These are phyloP conservation scores for Parus major DNA, from an alignment of 2,113 vertebrate species.

Conservation along the genomic window DNA sequence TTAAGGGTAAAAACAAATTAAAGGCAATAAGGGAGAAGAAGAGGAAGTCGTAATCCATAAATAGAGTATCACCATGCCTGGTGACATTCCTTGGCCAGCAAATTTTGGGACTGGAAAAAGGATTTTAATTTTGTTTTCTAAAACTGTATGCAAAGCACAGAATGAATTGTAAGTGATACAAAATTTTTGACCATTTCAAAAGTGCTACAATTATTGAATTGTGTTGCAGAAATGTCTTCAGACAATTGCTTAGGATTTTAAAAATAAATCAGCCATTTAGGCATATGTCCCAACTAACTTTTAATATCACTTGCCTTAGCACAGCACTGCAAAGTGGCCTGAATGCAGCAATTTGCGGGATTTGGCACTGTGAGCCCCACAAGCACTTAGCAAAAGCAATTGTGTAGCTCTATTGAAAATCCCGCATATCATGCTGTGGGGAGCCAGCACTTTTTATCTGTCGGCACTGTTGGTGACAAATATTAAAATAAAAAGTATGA, in stretches of 20 bases:
- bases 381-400: conserved; percentile 71
- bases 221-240: not conserved
- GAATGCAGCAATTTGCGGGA: conserved; percentile 60
- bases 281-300: conserved; percentile 28
- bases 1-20: not conserved
- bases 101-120: not conserved
- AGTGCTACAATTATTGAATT: not conserved
- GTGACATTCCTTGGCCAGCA: not conserved
- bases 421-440: conserved; percentile 47
- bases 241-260: not conserved
- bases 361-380: conserved; percentile 38
- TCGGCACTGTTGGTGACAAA: conserved; percentile 67
- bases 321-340: conserved; percentile 22
- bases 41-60: not conserved
- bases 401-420: conserved; percentile 64
- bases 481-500: conserved; percentile 71
- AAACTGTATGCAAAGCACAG: not conserved
- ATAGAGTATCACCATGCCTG: not conserved
- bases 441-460: conserved; percentile 70
- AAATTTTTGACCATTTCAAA: not conserved
- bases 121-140: not conserved
- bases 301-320: not conserved
- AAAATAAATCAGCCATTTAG: conserved; percentile 9
- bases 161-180: not conserved
- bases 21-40: not conserved